Evolutionary conservation across 23 tunicate genomes (phyloP).

Genomic region (Halocynthia aurantium): DNA sequence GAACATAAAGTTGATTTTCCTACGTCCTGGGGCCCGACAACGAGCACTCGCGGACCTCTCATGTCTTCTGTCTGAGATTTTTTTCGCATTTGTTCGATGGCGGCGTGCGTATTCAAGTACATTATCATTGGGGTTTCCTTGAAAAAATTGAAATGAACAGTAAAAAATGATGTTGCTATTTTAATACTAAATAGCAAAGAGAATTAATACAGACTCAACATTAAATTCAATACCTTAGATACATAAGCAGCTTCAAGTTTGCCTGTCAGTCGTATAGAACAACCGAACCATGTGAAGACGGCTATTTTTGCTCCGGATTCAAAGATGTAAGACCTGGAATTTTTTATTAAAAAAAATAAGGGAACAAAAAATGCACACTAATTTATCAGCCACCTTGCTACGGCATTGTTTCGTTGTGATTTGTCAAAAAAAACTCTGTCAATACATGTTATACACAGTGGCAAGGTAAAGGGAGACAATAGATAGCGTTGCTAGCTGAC

Average conservation of each 20-base stretch:
- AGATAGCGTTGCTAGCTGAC: too few species aligned
- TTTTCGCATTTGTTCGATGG: conserved; percentile 67
- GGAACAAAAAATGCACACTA: too few species aligned
- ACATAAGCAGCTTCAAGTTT: conserved; percentile 86
- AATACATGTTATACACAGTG: too few species aligned
- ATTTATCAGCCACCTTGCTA: too few species aligned
- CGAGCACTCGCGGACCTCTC: conserved; percentile 75
- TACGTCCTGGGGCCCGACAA: conserved; percentile 90
- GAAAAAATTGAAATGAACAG: too few species aligned
- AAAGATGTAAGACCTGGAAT: conserved; percentile 63
- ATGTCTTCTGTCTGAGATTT: conserved; percentile 55
- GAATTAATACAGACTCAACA: too few species aligned
- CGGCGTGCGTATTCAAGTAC: conserved; percentile 82
- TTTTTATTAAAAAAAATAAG: too few species aligned
- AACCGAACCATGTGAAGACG: conserved; percentile 88
- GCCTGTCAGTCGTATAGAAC: conserved; percentile 64
- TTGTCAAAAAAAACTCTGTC: too few species aligned
- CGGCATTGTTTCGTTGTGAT: too few species aligned
- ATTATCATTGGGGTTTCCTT: conserved; percentile 92
- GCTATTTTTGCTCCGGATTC: conserved; percentile 84
- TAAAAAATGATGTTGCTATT: too few species aligned
- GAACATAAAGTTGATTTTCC: conserved; percentile 77
- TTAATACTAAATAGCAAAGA: too few species aligned
- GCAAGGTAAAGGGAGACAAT: too few species aligned
- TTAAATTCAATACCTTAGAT: conserved; percentile 49